These are phyloP conservation scores for Apamea sordens DNA, from an alignment of 2,888 invertebrate genomes.

Conservation along the genomic window DNA sequence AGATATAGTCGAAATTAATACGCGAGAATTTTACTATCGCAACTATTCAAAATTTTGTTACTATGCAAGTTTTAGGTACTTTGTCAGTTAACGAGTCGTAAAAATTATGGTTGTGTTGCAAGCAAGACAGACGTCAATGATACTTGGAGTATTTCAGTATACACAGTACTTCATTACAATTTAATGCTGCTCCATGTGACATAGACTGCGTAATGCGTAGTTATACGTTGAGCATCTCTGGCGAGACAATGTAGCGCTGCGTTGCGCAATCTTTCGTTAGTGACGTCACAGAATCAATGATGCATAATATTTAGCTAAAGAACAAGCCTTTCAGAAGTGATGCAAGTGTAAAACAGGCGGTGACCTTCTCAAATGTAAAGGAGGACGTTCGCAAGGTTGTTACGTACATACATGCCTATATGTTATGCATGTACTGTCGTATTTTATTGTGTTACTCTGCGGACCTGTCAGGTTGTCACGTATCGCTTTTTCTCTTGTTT, in stretches of 20 bases:
- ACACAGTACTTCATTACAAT: constrained; percentile 45
- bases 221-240: constrained; percentile 41
- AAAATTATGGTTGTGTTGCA: constrained; percentile 37
- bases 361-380: constrained; percentile 67
- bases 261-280: constrained; percentile 55
- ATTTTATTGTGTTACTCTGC: constrained; percentile 56
- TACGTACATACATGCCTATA: constrained; percentile 30
- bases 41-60: constrained; percentile 26
- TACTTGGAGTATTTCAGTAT: constrained; percentile 40
- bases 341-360: constrained; percentile 65
- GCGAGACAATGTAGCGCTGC: constrained; percentile 39
- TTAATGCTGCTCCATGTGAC: constrained; percentile 26
- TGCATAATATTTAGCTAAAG: constrained; percentile 62
- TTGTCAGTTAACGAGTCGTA: constrained; percentile 40
- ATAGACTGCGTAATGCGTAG: constrained; percentile 45
- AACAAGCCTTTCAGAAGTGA: constrained; percentile 65
- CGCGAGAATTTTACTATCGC: constrained; percentile 13
- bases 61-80: constrained; percentile 37
- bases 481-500: constrained; percentile 43
- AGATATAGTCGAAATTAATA: constrained; percentile 28
- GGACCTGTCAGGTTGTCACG: constrained; percentile 39
- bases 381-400: constrained; percentile 64
- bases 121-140: constrained; percentile 47
- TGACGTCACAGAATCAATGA: constrained; percentile 63
- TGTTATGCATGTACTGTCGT: constrained; percentile 41